Evolutionary conservation across 2,113 vertebrate species (phyloP).

Genomic region (Benitochromis conjunctus): DNA sequence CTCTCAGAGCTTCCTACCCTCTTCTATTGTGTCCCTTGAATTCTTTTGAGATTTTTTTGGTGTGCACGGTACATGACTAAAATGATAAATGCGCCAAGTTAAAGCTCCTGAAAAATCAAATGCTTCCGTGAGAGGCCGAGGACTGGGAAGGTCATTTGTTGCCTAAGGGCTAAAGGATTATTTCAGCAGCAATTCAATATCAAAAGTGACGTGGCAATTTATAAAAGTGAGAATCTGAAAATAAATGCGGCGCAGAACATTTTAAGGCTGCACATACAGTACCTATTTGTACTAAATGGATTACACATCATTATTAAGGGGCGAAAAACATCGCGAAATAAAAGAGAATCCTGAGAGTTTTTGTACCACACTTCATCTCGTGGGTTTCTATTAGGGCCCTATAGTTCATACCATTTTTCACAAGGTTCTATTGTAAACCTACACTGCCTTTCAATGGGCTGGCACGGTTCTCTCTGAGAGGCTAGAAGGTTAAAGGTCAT

Average conservation of each 20-base stretch:
- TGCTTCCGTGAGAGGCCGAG: conserved; percentile 31
- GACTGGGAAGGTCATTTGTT: conserved; percentile 39
- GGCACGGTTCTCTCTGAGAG: conserved; percentile 14
- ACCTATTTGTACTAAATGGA: neutral
- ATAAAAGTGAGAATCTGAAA: conserved; percentile 26
- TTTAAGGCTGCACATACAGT: neutral
- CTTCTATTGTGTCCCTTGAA: conserved; percentile 44
- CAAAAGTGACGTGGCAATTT: conserved; percentile 43
- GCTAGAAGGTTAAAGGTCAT: conserved; percentile 35
- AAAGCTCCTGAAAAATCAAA: conserved; percentile 61
- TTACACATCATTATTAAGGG: neutral
- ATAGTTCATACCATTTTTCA: neutral
- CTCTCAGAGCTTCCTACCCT: conserved; percentile 53
- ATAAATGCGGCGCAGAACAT: conserved; percentile 9
- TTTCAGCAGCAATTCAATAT: conserved; percentile 50
- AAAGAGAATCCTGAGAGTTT: neutral
- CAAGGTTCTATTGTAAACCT: conserved; percentile 6
- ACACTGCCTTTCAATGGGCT: conserved; percentile 7
- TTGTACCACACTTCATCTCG: neutral
- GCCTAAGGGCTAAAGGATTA: conserved; percentile 48
- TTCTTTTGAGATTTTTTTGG: conserved; percentile 45
- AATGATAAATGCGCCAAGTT: conserved; percentile 69
- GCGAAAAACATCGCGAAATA: neutral
- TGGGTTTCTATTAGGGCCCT: neutral
- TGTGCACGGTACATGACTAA: conserved; percentile 66